Percentiles rank a stretch among this genome's conserved stretches.
phyloP scores from a whole-genome alignment of 2,888 invertebrate species.

The Caenorhabditis macrosperma region DNA sequence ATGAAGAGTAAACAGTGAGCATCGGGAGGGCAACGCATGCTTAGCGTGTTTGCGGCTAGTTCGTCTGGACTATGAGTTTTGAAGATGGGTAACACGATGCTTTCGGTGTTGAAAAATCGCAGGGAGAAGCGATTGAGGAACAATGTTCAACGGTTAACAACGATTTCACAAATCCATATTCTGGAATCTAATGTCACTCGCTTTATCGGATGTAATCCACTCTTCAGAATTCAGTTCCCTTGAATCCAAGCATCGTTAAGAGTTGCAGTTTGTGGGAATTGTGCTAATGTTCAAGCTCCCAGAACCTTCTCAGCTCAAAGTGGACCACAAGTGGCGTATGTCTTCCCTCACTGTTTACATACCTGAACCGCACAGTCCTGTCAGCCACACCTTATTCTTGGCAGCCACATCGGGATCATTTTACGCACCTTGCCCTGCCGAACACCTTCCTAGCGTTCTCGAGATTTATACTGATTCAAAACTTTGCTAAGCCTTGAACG shows the following conservation, averaged over 20 bases:
- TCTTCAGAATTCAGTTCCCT: too few species aligned
- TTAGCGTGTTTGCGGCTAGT: conserved; percentile 26
- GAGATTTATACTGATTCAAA: too few species aligned
- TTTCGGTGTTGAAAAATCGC: too few species aligned
- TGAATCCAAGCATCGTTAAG: too few species aligned
- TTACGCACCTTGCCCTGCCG: background rate
- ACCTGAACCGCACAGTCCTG: conserved; percentile 3
- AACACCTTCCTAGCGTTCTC: too few species aligned
- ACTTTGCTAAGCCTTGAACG: too few species aligned
- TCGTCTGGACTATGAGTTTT: background rate
- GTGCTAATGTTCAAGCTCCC: conserved; percentile 5
- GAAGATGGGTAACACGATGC: background rate
- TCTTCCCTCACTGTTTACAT: conserved; percentile 22
- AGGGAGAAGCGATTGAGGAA: too few species aligned
- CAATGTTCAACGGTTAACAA: too few species aligned
- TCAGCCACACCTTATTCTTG: conserved; percentile 39
- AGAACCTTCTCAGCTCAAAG: conserved; percentile 7
- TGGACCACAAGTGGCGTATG: conserved; percentile 27
- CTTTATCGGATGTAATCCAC: too few species aligned
- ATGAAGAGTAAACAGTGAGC: conserved; percentile 47
- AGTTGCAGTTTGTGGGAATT: too few species aligned
- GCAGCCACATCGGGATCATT: background rate
- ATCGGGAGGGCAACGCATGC: conserved; percentile 19
- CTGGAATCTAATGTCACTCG: too few species aligned
- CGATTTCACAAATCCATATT: too few species aligned